Evolutionary conservation across 2,888 invertebrate species (phyloP).

Genomic region (Orgyia antiqua): DNA sequence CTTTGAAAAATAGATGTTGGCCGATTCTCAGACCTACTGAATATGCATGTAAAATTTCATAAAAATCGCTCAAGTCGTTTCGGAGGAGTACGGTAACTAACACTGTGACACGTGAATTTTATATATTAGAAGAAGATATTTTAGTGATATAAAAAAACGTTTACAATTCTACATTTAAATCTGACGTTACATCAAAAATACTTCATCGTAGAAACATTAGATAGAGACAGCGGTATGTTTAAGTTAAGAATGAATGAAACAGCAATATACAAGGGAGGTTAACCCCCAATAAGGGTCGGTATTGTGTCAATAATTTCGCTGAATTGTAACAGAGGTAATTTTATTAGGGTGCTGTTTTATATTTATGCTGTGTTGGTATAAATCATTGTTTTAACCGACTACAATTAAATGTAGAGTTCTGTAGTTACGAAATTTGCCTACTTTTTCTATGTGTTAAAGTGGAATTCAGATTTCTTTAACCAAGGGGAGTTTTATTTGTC

Average conservation of each 20-base stretch:
- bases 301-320: constrained; percentile 36
- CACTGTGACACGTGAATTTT: too few relatives aligned
- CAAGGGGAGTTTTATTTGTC: too few relatives aligned
- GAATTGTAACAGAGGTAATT: constrained; percentile 32
- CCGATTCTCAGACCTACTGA: too few relatives aligned
- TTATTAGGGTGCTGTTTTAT: constrained; percentile 26
- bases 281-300: constrained; percentile 31
- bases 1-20: too few relatives aligned
- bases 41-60: too few relatives aligned
- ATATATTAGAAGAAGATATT: too few relatives aligned
- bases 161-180: not conserved
- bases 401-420: too few relatives aligned
- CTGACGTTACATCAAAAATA: constrained; percentile 8
- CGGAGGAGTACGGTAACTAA: too few relatives aligned
- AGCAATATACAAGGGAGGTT: constrained; percentile 24
- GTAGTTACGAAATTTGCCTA: too few relatives aligned
- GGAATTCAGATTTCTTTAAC: too few relatives aligned
- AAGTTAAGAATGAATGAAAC: constrained; percentile 17
- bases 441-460: too few relatives aligned
- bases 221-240: constrained; percentile 16
- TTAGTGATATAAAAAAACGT: not conserved
- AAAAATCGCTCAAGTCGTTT: too few relatives aligned
- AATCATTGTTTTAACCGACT: constrained; percentile 24
- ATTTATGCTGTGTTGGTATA: constrained; percentile 9
- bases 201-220: constrained; percentile 18